phyloP scores from a whole-genome alignment of 2,888 invertebrate species.

The Drosophila limbata region DNA sequence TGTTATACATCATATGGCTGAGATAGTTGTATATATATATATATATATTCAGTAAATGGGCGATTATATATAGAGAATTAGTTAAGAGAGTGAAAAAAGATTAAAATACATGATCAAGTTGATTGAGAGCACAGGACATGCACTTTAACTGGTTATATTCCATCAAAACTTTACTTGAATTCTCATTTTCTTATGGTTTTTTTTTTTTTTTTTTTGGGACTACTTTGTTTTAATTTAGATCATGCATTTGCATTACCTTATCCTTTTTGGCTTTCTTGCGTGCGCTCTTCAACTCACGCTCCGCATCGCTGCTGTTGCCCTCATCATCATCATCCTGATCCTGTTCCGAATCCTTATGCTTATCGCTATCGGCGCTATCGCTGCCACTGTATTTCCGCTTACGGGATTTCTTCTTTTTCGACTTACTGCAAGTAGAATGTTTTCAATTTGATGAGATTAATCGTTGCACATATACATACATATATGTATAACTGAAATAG shows the following conservation, averaged over 20 bases:
- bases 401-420: slow-evolving; percentile 87
- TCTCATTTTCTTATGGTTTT: neutral
- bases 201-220: neutral
- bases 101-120: slow-evolving; percentile 32
- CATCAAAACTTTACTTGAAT: neutral
- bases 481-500: neutral
- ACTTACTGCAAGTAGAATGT: slow-evolving; percentile 82
- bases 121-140: slow-evolving; percentile 36
- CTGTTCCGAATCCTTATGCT: slow-evolving; percentile 82
- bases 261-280: slow-evolving; percentile 84
- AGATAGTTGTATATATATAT: slow-evolving; percentile 2
- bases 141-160: slow-evolving; percentile 19
- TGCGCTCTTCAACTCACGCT: slow-evolving; percentile 83
- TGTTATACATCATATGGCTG: slow-evolving; percentile 25
- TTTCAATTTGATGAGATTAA: slow-evolving; percentile 13
- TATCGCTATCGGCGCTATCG: slow-evolving; percentile 84
- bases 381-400: slow-evolving; percentile 86
- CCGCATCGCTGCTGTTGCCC: slow-evolving; percentile 83
- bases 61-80: slow-evolving; percentile 38
- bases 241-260: slow-evolving; percentile 77
- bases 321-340: slow-evolving; percentile 78
- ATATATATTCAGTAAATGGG: slow-evolving; percentile 11
- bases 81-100: slow-evolving; percentile 37
- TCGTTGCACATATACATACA: neutral
- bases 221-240: neutral